Evolutionary conservation across 2,113 vertebrate genomes (phyloP).

Genomic region (Heterotis niloticus): DNA sequence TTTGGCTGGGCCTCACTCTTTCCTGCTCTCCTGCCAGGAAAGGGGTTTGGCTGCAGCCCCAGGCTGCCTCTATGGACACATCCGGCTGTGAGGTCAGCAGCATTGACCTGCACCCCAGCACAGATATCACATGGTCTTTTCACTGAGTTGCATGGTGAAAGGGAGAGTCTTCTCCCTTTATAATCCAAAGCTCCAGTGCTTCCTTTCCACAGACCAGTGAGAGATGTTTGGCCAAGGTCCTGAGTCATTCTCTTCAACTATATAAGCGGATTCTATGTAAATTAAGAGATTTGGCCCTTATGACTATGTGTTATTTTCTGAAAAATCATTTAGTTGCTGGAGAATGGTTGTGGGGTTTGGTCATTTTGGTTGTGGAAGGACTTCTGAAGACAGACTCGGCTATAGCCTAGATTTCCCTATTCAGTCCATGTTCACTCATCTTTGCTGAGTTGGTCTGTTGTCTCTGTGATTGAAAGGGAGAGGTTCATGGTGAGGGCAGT

Average conservation of each 20-base stretch:
- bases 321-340: background rate
- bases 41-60: background rate
- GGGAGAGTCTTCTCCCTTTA: background rate
- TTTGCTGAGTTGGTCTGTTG: conserved; percentile 26
- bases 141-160: background rate
- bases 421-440: conserved; percentile 22
- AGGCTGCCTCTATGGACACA: background rate
- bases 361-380: background rate
- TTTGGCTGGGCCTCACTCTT: background rate
- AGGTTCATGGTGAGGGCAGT: background rate
- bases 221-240: background rate
- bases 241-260: background rate
- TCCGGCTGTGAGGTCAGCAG: background rate
- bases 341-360: background rate
- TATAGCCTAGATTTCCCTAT: conserved; percentile 31
- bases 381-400: background rate
- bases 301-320: background rate
- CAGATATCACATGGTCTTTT: background rate
- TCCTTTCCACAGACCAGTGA: background rate
- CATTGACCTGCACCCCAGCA: background rate
- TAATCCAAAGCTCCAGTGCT: background rate
- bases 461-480: background rate
- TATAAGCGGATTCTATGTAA: background rate
- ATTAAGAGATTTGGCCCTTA: background rate
- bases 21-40: background rate